A percentile compares a stretch with the other conserved stretches of the same genome.
These are phyloP conservation scores for Zaprionus vittiger DNA, from an alignment of 1,140 invertebrate genomes.

Conservation along the genomic window DNA sequence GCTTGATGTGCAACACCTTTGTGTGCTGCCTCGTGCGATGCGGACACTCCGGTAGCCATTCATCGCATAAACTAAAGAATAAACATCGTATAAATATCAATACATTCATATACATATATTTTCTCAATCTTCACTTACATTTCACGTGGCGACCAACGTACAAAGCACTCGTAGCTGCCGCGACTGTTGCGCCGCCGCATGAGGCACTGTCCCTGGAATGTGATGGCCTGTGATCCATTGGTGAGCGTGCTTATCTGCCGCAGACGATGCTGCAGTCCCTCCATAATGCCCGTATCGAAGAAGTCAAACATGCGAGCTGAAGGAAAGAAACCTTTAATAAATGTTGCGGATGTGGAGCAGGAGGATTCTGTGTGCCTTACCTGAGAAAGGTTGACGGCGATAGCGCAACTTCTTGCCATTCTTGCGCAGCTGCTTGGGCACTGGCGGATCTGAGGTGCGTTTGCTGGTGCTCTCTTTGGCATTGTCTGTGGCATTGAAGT, in stretches of 20 bases:
- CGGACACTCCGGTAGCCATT: slow-evolving; percentile 75
- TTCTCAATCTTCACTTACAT: slow-evolving; percentile 60
- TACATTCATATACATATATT: no score
- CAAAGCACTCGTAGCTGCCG: slow-evolving; percentile 73
- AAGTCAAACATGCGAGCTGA: slow-evolving; percentile 93
- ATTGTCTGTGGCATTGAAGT: slow-evolving; percentile 91
- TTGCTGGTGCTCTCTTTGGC: slow-evolving; percentile 85
- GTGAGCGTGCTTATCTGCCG: slow-evolving; percentile 87
- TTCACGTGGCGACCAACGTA: slow-evolving; percentile 80
- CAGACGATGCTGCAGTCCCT: slow-evolving; percentile 91
- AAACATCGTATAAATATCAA: background rate
- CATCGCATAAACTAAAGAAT: slow-evolving; percentile 70
- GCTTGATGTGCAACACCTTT: slow-evolving; percentile 80
- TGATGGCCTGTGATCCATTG: slow-evolving; percentile 73
- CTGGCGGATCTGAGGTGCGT: slow-evolving; percentile 87
- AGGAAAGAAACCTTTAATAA: slow-evolving; percentile 19
- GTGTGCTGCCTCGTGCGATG: slow-evolving; percentile 64
- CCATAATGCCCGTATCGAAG: slow-evolving; percentile 94
- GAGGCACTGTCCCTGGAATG: slow-evolving; percentile 75
- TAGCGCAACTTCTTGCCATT: slow-evolving; percentile 94
- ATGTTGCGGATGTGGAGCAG: no score
- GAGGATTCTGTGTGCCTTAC: slow-evolving; percentile 79
- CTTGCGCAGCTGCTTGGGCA: slow-evolving; percentile 91
- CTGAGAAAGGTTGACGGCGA: slow-evolving; percentile 92
- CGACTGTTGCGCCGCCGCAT: slow-evolving; percentile 69